Percentiles rank a stretch among this genome's conserved stretches.
Conservation (phyloP, 2,888 invertebrate species). For the Epinotia nisella region DNA sequence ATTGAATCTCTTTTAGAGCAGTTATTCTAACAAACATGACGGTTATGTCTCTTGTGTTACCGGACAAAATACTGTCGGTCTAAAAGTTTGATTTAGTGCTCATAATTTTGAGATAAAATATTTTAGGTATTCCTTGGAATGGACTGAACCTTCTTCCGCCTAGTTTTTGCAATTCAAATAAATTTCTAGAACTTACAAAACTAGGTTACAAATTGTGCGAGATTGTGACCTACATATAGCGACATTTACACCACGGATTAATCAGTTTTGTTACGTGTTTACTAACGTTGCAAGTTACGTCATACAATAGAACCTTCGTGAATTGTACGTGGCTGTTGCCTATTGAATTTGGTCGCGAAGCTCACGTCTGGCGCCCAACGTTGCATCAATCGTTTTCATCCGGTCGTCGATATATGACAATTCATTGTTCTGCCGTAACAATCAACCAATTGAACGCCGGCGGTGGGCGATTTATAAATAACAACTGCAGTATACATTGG, state of each 20-base stretch:
- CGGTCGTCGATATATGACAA: slow-evolving; percentile 52
- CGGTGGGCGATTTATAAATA: slow-evolving; percentile 40
- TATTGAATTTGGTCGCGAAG: slow-evolving; percentile 1
- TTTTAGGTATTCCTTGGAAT: no score
- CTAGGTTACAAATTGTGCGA: not conserved
- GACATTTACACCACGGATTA: slow-evolving; percentile 22
- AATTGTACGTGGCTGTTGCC: not conserved
- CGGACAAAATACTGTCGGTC: no score
- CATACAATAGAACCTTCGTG: slow-evolving; percentile 6
- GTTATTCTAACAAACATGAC: no score
- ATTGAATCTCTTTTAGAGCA: no score
- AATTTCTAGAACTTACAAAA: slow-evolving; percentile 3
- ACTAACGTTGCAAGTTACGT: slow-evolving; percentile 32
- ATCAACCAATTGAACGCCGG: slow-evolving; percentile 54
- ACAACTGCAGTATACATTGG: slow-evolving; percentile 8
- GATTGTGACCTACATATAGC: slow-evolving; percentile 28
- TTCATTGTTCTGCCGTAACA: slow-evolving; percentile 46
- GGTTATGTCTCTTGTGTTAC: no score
- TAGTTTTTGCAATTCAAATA: not conserved
- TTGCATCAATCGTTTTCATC: slow-evolving; percentile 57
- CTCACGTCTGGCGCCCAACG: slow-evolving; percentile 44
- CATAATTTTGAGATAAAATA: no score
- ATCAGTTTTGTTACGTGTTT: slow-evolving; percentile 25
- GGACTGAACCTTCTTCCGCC: no score
- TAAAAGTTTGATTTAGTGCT: no score